Evolutionary conservation across 2,888 invertebrate species (phyloP), one percentile per base, ranked within the genome.

Genomic region (Nomada flava): DNA sequence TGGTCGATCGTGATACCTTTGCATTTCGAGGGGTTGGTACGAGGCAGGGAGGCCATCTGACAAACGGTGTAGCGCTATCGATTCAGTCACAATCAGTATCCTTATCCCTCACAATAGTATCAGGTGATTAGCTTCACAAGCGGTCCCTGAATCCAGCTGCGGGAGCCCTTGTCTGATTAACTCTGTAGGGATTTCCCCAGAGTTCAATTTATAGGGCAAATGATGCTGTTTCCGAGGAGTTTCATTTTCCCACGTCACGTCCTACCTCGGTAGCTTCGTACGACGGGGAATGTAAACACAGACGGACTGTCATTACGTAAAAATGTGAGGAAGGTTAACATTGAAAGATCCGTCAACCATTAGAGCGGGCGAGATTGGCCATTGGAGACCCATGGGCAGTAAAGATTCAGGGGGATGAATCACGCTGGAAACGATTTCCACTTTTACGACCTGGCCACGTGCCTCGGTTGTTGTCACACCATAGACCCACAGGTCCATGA

Each of bases 111-210:
- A 7, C 0, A 36, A 36, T 84, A 84, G 79, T 69, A 53, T 77
- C 60, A 62, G 76, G 82, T 79, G 84, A 84, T 85, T 85, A 82
- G 73, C 71, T 59, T 29, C 52, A 55, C n/a, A 75, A 82, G 26
- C 72, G 47, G 36, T 36, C 36, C 36, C 36, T 7, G 7, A 10
- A n/a, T 36, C 59, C 36, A 60, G 60, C 36, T 67, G 53, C n/a
- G 36, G 36, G 20, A 36, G 13, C 67, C n/a, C 53, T 20, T 42
- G 53, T 67, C 67, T 42, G 36, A 67, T 67, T 67, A 67, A 67
- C 53, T 53, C 29, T 11, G 36, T 36, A 20, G 20, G n/a, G 67
- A 53, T 53, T 53, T 67, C 67, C 53, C 67, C 53, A 15, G 53
- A 20, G 67, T 15, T 11, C 47, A 47, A 47, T 47, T 47, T 47